Base-by-base conservation (phyloP, 2,113 vertebrate genomes). In the Pseudopipra pipra region DNA sequence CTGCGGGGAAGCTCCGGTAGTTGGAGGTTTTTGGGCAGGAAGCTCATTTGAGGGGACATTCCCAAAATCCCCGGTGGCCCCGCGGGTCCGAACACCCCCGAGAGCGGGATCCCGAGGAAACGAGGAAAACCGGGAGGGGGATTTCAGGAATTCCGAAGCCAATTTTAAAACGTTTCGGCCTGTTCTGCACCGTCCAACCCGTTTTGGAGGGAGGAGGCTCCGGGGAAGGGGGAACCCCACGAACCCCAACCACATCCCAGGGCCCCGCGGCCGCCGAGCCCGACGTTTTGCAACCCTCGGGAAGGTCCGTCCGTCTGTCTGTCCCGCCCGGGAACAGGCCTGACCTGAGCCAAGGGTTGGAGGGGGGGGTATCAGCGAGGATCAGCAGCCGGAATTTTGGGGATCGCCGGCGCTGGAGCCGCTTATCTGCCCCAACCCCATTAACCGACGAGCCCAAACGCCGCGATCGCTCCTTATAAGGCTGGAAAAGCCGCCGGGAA, bases 81-180 rank as follows among this genome's bases (percentile, higher is more conserved):
- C 11, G 27, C 35, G 18, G 35, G 33, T 41, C 59, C 76, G n/a
- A 46, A 37, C 6, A 0, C n/a, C 43, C 3, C 11, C 33, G 14
- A 65, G 46, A 54, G 46, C 47, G 2, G 0, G 9, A 11, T 33
- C 49, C 39, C 39, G 39, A 5, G 1, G 6, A 23, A 21, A 37
- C 1, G 2, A 8, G 39, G 33, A n/a, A 2, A 2, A 10, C 31
- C 0, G 5, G 31, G 35, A 16, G 0, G 1, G 0, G 21, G n/a
- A 8, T 61, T 23, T 47, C 19, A 11, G 55, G 12, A 43, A 5
- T 1, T 0, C 59, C 5, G 0, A 46, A 52, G 37, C 19, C 0
- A 0, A 9, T 47, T 63, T 47, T 31, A 27, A 28, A 52, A 52
- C 16, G 16, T 16, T 28, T 51, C 8, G 49, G 24, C 49, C 49